Base-by-base conservation (phyloP, 1,140 invertebrate genomes). In the Leucophenga varia region DNA sequence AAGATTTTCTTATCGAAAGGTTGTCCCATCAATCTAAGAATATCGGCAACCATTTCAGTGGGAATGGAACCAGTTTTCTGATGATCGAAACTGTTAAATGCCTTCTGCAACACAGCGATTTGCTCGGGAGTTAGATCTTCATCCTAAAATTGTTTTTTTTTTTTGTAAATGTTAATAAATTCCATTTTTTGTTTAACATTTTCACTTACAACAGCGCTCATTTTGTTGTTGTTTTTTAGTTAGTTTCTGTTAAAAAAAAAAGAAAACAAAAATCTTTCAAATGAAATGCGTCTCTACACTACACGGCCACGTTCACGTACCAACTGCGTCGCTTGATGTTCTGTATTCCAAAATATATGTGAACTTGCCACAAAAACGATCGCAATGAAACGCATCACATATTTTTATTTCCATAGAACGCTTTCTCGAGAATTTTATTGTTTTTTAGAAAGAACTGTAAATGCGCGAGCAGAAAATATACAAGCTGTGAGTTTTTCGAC, bases 71-170 rank as follows among this genome's bases (percentile, higher is more conserved):
- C 94, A 54, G 87, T 91, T 76, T 92, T 91, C 69, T 95, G 91
- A 65, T 89, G 86, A 81, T 97, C 94, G 76, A 97, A 97, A 76
- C 93, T 94, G 82, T 96, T 93, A 78, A 97, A 97, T 35, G 93
- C 93, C 79, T 95, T 94, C 67, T 88, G 88, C 52, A 95, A 82
- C 58, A 95, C 91, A 56, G 81, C 80, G 61, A 84, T 81, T 76
- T 84, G 82, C 74, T 84, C 82, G 50, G 82, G 75, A 25, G 82
- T 82, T 46, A 84, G 75, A 71, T 84, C 82, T 55, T 84, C 80
- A 65, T 80, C 82, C 82, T 84, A 61, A n/a, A n/a, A n/a, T n/a
- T n/a, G n/a, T n/a, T n/a, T n/a, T n/a, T n/a, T n/a, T n/a, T n/a
- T n/a, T n/a, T n/a, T n/a, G n/a, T n/a, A n/a, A n/a, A n/a, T n/a